A percentile compares a stretch with the other conserved stretches of the same genome.
Conservation (phyloP, 2,113 vertebrate genomes). For the Alouatta palliata region DNA sequence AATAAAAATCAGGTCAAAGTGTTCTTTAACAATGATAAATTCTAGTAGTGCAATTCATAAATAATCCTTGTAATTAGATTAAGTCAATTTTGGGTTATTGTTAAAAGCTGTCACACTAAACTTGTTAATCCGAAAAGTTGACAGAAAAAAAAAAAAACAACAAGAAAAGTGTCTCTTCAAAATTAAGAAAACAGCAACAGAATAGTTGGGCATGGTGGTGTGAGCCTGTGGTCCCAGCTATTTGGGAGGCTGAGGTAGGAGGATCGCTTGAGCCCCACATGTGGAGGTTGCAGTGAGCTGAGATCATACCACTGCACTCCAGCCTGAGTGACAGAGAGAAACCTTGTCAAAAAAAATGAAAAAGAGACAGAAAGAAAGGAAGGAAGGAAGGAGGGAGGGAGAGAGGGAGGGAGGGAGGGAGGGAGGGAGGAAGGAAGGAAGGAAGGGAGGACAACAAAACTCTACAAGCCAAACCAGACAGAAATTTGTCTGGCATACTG, state of each 20-base stretch:
- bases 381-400: no score
- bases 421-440: no score
- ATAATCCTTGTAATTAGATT: constrained; percentile 1
- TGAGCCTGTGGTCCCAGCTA: no score
- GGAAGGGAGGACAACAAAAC: not conserved
- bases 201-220: no score
- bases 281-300: no score
- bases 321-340: no score
- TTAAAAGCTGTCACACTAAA: constrained; percentile 42
- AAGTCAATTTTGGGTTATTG: constrained; percentile 34
- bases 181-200: constrained; percentile 34
- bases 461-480: not conserved
- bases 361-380: no score
- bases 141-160: not conserved
- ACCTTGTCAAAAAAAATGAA: no score
- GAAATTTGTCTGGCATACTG: not conserved
- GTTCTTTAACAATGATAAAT: constrained; percentile 1
- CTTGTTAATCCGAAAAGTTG: constrained; percentile 8
- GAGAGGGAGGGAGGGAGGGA: no score
- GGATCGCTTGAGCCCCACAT: no score
- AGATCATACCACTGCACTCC: no score
- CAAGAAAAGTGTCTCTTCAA: not conserved
- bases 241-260: no score
- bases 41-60: not conserved
- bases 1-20: constrained; percentile 23